A percentile compares a stretch with the other conserved stretches of the same genome.
Evolutionary conservation across 2,113 vertebrate species (phyloP).

Genomic region (Brachyistius frenatus): DNA sequence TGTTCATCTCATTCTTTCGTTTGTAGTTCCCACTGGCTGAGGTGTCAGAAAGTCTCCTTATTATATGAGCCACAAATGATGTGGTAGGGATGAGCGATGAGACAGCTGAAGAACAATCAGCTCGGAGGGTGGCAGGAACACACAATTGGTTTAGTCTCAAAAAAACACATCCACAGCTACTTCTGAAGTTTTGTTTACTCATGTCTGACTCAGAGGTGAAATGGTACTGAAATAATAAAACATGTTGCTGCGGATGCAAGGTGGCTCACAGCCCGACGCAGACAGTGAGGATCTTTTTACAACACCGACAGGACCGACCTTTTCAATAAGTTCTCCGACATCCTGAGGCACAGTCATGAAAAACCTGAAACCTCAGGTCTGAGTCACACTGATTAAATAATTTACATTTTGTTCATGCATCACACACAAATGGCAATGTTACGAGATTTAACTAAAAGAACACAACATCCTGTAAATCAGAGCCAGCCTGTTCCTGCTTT

Average conservation of each 20-base stretch:
- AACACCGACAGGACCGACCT: conserved; percentile 25
- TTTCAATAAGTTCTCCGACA: not conserved
- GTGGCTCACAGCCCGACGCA: conserved; percentile 2
- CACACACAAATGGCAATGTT: not conserved
- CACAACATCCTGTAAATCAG: not conserved
- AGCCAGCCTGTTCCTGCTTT: not conserved
- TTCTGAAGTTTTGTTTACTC: conserved; percentile 32
- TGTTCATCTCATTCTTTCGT: conserved; percentile 21
- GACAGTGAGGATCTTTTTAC: conserved; percentile 14
- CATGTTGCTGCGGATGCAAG: not conserved
- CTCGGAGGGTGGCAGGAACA: conserved; percentile 28
- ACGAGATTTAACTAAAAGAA: not conserved
- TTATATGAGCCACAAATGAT: conserved; percentile 26
- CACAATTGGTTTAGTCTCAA: conserved; percentile 2
- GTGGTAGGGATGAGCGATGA: conserved; percentile 27
- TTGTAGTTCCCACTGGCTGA: conserved; percentile 16
- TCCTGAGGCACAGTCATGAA: not conserved
- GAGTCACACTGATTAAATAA: conserved; percentile 7
- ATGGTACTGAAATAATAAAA: conserved; percentile 30
- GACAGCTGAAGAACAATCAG: conserved; percentile 9
- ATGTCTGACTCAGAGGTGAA: conserved; percentile 29
- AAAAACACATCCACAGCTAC: not conserved
- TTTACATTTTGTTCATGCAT: not conserved
- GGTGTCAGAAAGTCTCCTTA: conserved; percentile 19
- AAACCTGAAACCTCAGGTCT: not conserved